Base-by-base conservation (phyloP, 1,140 invertebrate species). In the Acromyrmex heyeri region DNA sequence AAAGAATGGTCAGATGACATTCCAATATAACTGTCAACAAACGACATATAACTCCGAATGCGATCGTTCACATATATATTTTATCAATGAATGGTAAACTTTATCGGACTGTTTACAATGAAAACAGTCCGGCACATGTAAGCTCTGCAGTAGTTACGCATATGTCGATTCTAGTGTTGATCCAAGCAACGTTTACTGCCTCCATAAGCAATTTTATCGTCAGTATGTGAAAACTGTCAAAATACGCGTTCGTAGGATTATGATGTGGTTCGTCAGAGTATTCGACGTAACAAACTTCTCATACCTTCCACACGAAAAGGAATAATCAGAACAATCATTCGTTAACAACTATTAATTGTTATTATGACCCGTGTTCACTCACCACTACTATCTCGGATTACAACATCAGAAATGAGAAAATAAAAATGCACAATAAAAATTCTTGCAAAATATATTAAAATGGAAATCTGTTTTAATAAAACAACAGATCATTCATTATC, bases 51-150 rank as follows among this genome's bases (percentile, higher is more conserved):
- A 38, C 18, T 44, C 0, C 2, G n/a, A 72, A 4, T 14, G 44
- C 73, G 73, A 65, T 85, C 48, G 62, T 78, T 57, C 61, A 57
- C 48, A 78, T 44, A 85, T 78, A 78, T 78, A 85, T 85, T 85
- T 85, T 85, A 85, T 85, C 82, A 78, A 78, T 78, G 73, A 85
- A 85, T 85, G 82, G 75, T 78, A 85, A 85, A 85, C 82, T 85
- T 85, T 85, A 85, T 78, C 61, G 82, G 30, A 65, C 73, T 85
- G 73, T 85, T 85, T 85, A 67, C 73, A 85, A 10, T 53, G 82
- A 78, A 85, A 85, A 85, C 73, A 85, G 21, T 65, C 44, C 59
- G 18, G 30, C 72, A 48, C 73, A 85, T 78, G 73, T 85, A 78
- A 85, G 82, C 82, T 48, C 73, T 44, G 61, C 82, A 65, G n/a